These are phyloP conservation scores for Synanthedon myopaeformis DNA, from an alignment of 2,888 invertebrate genomes.

Conservation along the genomic window DNA sequence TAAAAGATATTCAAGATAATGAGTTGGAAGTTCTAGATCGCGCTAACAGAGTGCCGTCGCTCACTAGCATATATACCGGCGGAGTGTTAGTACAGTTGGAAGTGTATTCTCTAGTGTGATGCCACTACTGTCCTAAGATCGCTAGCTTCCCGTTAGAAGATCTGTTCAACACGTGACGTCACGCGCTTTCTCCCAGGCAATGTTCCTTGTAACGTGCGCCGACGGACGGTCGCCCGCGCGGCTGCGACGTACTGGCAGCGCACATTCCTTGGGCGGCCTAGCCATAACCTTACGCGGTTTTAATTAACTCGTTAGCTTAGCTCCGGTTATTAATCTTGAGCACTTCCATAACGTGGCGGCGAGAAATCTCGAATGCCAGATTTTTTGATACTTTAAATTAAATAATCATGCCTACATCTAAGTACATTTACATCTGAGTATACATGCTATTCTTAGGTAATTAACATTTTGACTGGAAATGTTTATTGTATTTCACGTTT, in stretches of 20 bases:
- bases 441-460: too few species aligned
- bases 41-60: slow-evolving; percentile 25
- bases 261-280: slow-evolving; percentile 69
- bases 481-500: too few species aligned
- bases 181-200: slow-evolving; percentile 70
- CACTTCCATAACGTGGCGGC: slow-evolving; percentile 76
- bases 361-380: slow-evolving; percentile 67
- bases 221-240: slow-evolving; percentile 74
- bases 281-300: slow-evolving; percentile 61
- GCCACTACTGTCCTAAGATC: slow-evolving; percentile 75
- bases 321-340: slow-evolving; percentile 75
- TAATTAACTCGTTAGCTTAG: slow-evolving; percentile 73
- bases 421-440: too few species aligned
- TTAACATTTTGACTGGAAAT: too few species aligned
- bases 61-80: slow-evolving; percentile 24
- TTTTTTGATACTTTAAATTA: slow-evolving; percentile 29
- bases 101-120: slow-evolving; percentile 77
- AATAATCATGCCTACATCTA: too few species aligned
- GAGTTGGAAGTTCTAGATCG: slow-evolving; percentile 25
- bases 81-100: slow-evolving; percentile 22
- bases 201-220: slow-evolving; percentile 64
- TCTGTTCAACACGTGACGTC: slow-evolving; percentile 75
- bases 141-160: slow-evolving; percentile 71
- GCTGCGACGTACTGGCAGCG: slow-evolving; percentile 72
- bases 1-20: too few species aligned